Base-by-base conservation (phyloP, 30 jellyfish, hydroid and myxozoan species). In the Chrysaora quinquecirrha region DNA sequence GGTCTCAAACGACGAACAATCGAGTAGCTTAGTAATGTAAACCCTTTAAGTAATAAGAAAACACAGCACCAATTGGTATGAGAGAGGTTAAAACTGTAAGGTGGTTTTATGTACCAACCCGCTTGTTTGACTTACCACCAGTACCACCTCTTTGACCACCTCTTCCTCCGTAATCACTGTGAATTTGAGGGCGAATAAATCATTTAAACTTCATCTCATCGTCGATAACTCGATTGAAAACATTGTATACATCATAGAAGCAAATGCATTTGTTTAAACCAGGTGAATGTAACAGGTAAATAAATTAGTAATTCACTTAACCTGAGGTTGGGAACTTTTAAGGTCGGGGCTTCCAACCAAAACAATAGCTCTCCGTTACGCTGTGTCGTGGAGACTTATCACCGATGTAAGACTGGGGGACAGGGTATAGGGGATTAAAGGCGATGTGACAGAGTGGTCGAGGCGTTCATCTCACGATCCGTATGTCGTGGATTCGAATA, bases 151-250 rank as follows among this genome's bases (percentile, higher is more conserved):
- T 87, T 65, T 95, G 89, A 87, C 94, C 96, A 75, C 99, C 97
- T 82, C 99, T 83, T 80, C 94, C 97, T 27, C 96, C 96, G 81
- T 87, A 94, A 87, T 97, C 98, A 68, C 99, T 94, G 96, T 78
- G 73, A 73, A 73, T 69, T 84, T 84, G 90, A 80, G 74, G 82
- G 83, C 69, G 89, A 78, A 68, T 52, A 78, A 23, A 31, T 43
- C 10, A 48, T 80, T 80, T 52, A 52, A 52, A 52, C 68, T 52
- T 52, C 68, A 52, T 52, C 29, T 16, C 68, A 52, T 52, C 68
- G 29, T 4, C 68, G 12, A 20, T 43, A 9, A 43, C 58, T 43
- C 12, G 12, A n/a, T n/a, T n/a, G n/a, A n/a, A n/a, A n/a, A n/a
- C n/a, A n/a, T n/a, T n/a, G n/a, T n/a, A n/a, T n/a, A n/a, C n/a